Evolutionary conservation across 2,797 vertebrate species (phyloP).

Genomic region (Macropus fuliginosus): DNA sequence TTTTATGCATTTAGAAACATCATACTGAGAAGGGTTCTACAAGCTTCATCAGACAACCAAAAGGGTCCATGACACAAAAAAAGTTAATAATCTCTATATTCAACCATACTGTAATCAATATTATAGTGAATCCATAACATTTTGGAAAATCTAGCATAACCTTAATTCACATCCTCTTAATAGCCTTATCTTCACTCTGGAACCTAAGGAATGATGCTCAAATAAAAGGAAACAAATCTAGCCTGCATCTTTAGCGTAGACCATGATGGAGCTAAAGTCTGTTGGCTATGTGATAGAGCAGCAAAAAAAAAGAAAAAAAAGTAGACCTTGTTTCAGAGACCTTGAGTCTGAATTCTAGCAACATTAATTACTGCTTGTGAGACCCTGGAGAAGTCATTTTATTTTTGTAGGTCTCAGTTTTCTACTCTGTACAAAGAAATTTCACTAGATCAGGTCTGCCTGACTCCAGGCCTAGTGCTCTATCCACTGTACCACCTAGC

Average conservation of each 20-base stretch:
- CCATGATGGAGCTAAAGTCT: background rate
- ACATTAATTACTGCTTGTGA: background rate
- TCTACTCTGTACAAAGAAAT: background rate
- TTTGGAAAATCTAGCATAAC: background rate
- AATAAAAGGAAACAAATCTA: background rate
- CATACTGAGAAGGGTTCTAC: background rate
- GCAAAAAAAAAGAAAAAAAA: background rate
- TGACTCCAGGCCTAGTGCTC: background rate
- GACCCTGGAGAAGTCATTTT: background rate
- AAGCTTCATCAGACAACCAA: background rate
- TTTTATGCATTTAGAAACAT: background rate
- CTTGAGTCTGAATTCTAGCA: background rate
- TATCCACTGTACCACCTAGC: background rate
- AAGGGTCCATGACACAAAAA: background rate
- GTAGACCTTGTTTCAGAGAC: background rate
- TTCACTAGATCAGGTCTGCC: background rate
- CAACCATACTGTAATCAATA: background rate
- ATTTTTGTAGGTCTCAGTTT: background rate
- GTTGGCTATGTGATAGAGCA: background rate
- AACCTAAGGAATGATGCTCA: background rate
- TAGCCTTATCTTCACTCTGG: background rate
- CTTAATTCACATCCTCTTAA: background rate
- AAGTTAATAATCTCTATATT: background rate
- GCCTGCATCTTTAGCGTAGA: background rate
- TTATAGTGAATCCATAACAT: background rate